phyloP scores from a whole-genome alignment of 2,888 invertebrate species.

The Idaea straminata region DNA sequence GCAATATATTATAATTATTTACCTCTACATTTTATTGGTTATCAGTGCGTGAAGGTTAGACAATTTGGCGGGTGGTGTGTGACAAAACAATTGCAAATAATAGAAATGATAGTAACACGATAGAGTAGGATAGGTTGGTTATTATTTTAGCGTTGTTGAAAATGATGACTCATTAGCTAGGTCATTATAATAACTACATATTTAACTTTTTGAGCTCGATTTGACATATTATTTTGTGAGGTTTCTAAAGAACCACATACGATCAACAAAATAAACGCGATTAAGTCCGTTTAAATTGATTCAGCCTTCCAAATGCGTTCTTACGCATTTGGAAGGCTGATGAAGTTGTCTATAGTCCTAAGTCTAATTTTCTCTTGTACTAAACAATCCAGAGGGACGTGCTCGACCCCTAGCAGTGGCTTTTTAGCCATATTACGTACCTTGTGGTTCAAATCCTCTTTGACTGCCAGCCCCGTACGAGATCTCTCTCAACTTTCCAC shows the following conservation, averaged over 20 bases:
- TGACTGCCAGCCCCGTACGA: conserved; percentile 92
- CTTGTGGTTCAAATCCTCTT: conserved; percentile 90
- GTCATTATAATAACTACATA: not conserved
- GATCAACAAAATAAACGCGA: no score
- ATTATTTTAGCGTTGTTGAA: not conserved
- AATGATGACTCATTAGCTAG: not conserved
- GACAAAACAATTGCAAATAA: not conserved
- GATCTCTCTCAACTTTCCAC: conserved; percentile 87
- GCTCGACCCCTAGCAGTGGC: not conserved
- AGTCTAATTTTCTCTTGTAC: no score
- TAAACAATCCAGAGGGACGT: no score
- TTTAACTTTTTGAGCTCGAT: no score
- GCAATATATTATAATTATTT: conserved; percentile 22
- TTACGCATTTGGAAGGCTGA: no score
- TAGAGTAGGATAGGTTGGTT: not conserved
- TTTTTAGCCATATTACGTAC: conserved; percentile 49
- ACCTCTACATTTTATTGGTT: conserved; percentile 17
- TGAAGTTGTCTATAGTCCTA: no score
- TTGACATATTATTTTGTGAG: no score
- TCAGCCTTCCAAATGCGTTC: no score
- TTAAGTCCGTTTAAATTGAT: no score
- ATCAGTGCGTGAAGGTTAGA: conserved; percentile 23
- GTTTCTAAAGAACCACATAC: no score
- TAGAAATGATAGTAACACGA: not conserved
- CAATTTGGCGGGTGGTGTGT: not conserved